phyloP scores from a whole-genome alignment of 2,888 invertebrate species.

The Caenorhabditis drosophilae region DNA sequence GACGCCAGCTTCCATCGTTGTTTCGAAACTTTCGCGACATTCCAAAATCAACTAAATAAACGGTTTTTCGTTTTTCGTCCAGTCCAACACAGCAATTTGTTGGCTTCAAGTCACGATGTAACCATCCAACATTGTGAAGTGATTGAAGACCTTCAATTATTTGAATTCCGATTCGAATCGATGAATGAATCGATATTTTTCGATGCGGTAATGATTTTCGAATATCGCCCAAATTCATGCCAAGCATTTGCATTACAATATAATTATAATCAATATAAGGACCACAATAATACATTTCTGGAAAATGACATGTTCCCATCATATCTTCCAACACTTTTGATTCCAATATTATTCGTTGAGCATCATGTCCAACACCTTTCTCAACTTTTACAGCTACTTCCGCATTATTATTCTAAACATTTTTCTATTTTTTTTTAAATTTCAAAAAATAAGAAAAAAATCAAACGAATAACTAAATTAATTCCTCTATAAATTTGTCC shows the following conservation, averaged over 20 bases:
- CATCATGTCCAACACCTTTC: constrained; percentile 43
- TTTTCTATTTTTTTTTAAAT: neutral
- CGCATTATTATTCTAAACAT: constrained; percentile 6
- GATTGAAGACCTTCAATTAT: constrained; percentile 51
- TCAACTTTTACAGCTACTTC: constrained; percentile 65
- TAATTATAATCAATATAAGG: constrained; percentile 44
- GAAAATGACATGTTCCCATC: constrained; percentile 46
- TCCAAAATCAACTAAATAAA: constrained; percentile 65
- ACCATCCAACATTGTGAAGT: constrained; percentile 57
- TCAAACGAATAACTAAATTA: constrained; percentile 25
- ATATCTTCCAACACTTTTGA: constrained; percentile 52
- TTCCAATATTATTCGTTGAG: constrained; percentile 63
- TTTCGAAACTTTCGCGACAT: constrained; percentile 48
- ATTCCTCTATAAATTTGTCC: constrained; percentile 61
- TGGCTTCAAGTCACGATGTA: constrained; percentile 64
- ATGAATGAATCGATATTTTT: constrained; percentile 41
- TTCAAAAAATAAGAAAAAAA: neutral
- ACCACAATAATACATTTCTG: constrained; percentile 53
- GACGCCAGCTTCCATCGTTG: constrained; percentile 48
- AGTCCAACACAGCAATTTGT: constrained; percentile 61
- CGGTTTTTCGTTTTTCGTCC: constrained; percentile 37
- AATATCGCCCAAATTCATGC: constrained; percentile 59
- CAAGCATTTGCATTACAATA: constrained; percentile 66
- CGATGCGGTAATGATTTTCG: constrained; percentile 39
- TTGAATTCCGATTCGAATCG: constrained; percentile 54